Conservation (phyloP, 2,797 vertebrate genomes). For the Sebastes minor region DNA sequence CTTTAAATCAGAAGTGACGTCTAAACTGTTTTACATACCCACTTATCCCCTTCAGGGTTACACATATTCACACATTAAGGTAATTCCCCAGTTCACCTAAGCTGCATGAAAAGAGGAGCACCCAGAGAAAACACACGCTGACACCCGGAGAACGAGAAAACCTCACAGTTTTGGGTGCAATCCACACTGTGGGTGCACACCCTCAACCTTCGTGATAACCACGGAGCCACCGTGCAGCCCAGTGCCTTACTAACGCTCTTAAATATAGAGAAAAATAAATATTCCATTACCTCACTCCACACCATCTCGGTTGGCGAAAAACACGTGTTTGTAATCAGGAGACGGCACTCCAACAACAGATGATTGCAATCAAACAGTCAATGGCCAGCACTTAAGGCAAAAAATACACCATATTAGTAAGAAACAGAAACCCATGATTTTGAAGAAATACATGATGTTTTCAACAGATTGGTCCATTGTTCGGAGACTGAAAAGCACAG, state of each 20-base stretch:
- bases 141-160: neutral
- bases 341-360: constrained; percentile 59
- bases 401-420: constrained; percentile 51
- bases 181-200: neutral
- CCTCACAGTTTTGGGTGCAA: neutral
- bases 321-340: constrained; percentile 73
- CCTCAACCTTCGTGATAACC: constrained; percentile 9
- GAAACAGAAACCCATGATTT: constrained; percentile 36
- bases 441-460: constrained; percentile 28
- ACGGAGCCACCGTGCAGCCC: constrained; percentile 28
- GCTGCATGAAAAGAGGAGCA: neutral
- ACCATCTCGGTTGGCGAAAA: constrained; percentile 53
- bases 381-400: constrained; percentile 52
- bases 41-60: neutral
- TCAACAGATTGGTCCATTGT: constrained; percentile 21
- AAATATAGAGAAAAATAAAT: constrained; percentile 4
- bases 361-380: constrained; percentile 69
- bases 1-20: constrained; percentile 2
- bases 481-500: constrained; percentile 1
- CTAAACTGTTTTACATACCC: neutral
- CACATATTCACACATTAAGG: neutral
- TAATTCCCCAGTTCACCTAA: neutral
- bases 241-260: constrained; percentile 21
- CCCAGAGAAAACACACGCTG: neutral
- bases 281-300: constrained; percentile 74